Base-by-base conservation (phyloP, 1,140 invertebrate genomes). In the Procambarus virginalis region DNA sequence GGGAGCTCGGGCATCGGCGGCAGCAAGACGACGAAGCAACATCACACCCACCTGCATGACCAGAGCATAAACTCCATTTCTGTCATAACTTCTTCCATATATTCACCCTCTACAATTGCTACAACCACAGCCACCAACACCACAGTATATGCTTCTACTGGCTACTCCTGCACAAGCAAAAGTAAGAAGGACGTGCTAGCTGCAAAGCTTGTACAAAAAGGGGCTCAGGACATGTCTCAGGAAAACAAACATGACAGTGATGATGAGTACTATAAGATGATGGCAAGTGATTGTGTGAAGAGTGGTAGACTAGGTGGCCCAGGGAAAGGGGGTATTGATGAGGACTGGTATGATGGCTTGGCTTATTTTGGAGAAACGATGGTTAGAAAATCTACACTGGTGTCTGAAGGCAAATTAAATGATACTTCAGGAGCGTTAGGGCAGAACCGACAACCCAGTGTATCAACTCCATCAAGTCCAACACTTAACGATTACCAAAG, bases 131-230 rank as follows among this genome's bases (percentile, higher is more conserved):
- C 73, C n/a, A 48, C 75, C 64, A 73, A 58, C 49, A 70, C 86
- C 64, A 68, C 88, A 79, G 70, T 79, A 46, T 77, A 22, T 55
- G 79, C 88, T 78, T 60, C 75, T 48, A 60, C 88, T 51, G 34
- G 34, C 55, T 64, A 64, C 60, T 76, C 34, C 82, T 84, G 80
- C 70, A 89, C 80, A 5, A 60, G 58, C 70, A 77, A 81, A 89
- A 89, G 88, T 89, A 89, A 89, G 86, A 81, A 80, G 88, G 81
- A 89, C 34, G 34, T 78, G 20, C 73, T 84, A 34, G 73, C 70
- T 45, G 80, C 45, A 55, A 84, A 76, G 76, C 73, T 60, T 77
- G 55, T 82, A 84, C 70, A 89, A 46, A 84, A 49, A 48, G 81
- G 80, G 80, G 45, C 88, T 79, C 88, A 89, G 88, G 81, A 89